Evolutionary conservation across 2,797 vertebrate genomes (phyloP).

Genomic region (Sebastes nivosus): DNA sequence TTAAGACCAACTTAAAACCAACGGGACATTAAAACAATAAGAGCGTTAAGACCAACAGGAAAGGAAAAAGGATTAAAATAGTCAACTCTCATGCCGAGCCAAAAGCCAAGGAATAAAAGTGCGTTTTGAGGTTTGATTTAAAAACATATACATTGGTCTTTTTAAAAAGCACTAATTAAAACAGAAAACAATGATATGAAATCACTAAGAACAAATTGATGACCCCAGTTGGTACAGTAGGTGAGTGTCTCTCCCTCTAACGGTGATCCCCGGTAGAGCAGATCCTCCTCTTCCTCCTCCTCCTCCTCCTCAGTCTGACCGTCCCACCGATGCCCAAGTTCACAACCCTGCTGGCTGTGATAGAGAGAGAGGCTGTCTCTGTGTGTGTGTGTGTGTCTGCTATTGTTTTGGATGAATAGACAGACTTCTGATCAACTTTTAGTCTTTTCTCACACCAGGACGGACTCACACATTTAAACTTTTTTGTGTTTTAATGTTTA

Average conservation of each 20-base stretch:
- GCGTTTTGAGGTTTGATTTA: no score
- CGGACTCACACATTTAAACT: neutral
- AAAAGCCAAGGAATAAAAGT: no score
- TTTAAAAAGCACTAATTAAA: no score
- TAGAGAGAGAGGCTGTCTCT: constrained; percentile 12
- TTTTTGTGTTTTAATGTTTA: neutral
- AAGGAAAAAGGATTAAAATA: no score
- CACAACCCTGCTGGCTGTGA: constrained; percentile 50
- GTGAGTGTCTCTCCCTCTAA: neutral
- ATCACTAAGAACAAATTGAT: no score
- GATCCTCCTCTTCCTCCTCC: neutral
- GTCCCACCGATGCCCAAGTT: constrained; percentile 60
- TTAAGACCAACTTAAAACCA: no score
- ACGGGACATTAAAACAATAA: no score
- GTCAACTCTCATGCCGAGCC: no score
- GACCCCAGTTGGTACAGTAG: no score
- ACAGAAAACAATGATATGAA: no score
- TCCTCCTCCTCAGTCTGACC: neutral
- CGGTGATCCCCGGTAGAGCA: constrained; percentile 3
- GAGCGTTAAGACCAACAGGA: no score
- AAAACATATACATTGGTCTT: no score
- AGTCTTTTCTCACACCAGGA: neutral
- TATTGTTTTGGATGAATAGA: constrained; percentile 4
- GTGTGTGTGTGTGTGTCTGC: neutral
- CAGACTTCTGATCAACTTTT: neutral